Evolutionary conservation across 2,797 vertebrate genomes (phyloP), one percentile per base, ranked within the genome.

Genomic region (Babyrousa celebensis): DNA sequence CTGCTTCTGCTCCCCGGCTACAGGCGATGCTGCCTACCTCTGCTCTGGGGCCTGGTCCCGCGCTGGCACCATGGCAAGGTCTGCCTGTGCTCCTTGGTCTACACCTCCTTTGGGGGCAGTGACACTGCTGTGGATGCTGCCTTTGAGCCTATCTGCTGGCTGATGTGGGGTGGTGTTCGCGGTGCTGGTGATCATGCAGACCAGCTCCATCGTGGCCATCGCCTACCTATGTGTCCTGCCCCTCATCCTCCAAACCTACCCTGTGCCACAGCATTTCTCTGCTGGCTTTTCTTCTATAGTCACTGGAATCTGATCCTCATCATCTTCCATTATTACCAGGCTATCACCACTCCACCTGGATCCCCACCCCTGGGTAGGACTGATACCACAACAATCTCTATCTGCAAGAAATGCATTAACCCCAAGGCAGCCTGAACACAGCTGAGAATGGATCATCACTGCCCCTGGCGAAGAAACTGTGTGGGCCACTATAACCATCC

Each of bases 381-480:
- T 1, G 98, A 99, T 68, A 98, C 99, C 65, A 99, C 99, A 0
- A 99, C 99, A 43, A 99, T 99, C 95, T 99, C 99, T 18, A 99
- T 99, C 97, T 99, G 99, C 98, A 99, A 99, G 98, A 99, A 99
- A 98, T 99, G 99, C 96, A 99, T 99, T 95, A 98, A 99, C 56
- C 99, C 99, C 75, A 99, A 99, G 98, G 99, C 99, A 54, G 99
- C 99, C 77, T 99, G 99, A 97, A 99, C 99, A 99, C 98, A 99
- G 99, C 99, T 99, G 99, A 99, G 99, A 98, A 99, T 99, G 99
- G 99, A 99, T 97, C 99, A 99, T 97, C 99, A 99, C 91, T 99
- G 99, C 97, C 99, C 99, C 87, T 99, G 99, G 99, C 97, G 99
- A 43, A 99, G 99, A 98, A 99, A 99, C 98, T 99, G 99, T 3